Evolutionary conservation across 1,140 invertebrate genomes (phyloP).

Genomic region (Drosophila ogumai): DNA sequence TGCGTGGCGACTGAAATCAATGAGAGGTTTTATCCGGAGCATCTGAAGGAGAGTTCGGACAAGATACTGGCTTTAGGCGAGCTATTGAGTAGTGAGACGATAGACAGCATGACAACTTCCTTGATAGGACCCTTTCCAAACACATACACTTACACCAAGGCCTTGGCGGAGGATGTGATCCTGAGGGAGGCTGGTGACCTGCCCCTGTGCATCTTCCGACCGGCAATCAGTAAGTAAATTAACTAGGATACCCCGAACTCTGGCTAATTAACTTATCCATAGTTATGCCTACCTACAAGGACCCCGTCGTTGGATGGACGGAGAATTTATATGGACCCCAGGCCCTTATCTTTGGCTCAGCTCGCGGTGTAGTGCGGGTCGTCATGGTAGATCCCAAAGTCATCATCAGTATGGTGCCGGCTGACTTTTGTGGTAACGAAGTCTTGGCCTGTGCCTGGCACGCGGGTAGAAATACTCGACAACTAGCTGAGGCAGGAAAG

Average conservation of each 20-base stretch:
- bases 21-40: constrained; percentile 90
- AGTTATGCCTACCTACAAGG: constrained; percentile 92
- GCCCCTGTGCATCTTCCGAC: constrained; percentile 90
- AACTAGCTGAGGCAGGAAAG: no score
- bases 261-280: constrained; percentile 85
- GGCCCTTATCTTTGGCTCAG: constrained; percentile 88
- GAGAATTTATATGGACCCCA: constrained; percentile 96
- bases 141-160: constrained; percentile 94
- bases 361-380: constrained; percentile 90
- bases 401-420: constrained; percentile 88
- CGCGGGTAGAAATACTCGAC: constrained; percentile 84
- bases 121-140: constrained; percentile 91
- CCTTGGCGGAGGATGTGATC: constrained; percentile 90
- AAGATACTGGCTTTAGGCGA: constrained; percentile 87
- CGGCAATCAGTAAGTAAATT: constrained; percentile 88
- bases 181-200: constrained; percentile 87
- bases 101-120: constrained; percentile 88
- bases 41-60: constrained; percentile 87
- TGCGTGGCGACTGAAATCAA: constrained; percentile 87
- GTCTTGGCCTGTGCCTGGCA: constrained; percentile 90
- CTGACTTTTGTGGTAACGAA: constrained; percentile 91
- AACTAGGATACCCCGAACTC: no score
- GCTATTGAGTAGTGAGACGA: constrained; percentile 85
- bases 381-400: constrained; percentile 86
- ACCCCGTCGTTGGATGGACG: constrained; percentile 91